Evolutionary conservation across 2,797 vertebrate species (phyloP), one percentile per base, ranked within the genome.

Genomic region (Etheostoma perlongum): DNA sequence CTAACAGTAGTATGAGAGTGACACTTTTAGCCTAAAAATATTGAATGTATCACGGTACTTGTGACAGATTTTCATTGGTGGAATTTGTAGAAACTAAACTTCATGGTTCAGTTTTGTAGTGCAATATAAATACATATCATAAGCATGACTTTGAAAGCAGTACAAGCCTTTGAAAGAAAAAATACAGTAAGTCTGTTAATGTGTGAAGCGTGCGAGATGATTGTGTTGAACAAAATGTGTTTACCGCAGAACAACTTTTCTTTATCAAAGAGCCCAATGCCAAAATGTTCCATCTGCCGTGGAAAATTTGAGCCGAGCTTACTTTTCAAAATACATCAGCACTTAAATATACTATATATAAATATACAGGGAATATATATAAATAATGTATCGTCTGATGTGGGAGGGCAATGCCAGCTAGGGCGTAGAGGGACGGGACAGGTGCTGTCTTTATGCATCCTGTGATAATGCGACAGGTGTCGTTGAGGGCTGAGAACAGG

Each of bases 131-230:
- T 40, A 16, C 33, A 65, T n/a, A 60, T 18, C 13, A 4, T 14
- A 27, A 21, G 7, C 15, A 8, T 27, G 9, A 40, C 18, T 60
- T 48, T 46, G 6, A 25, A 69, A 59, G 27, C 36, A 74, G n/a
- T 14, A 11, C 42, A 47, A 15, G 14, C 18, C 51, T 40, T 53
- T 33, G 19, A 64, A 42, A 40, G 5, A 36, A 21, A 52, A 9
- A 36, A 44, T 13, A 44, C 42, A 14, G 13, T 11, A 36, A 27
- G 68, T 61, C 55, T 77, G 70, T 74, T 64, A 21, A 71, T 40
- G 82, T 78, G 82, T 36, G 57, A 70, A 57, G 49, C 55, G 58
- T 60, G 72, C 49, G 11, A 60, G 30, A 62, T 21, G 23, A 16
- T 69, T 6, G 4, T 61, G 61, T 61, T 60, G 66, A 66, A 55